Conservation (phyloP, 2,888 invertebrate genomes). For the Trachelus tabidus region DNA sequence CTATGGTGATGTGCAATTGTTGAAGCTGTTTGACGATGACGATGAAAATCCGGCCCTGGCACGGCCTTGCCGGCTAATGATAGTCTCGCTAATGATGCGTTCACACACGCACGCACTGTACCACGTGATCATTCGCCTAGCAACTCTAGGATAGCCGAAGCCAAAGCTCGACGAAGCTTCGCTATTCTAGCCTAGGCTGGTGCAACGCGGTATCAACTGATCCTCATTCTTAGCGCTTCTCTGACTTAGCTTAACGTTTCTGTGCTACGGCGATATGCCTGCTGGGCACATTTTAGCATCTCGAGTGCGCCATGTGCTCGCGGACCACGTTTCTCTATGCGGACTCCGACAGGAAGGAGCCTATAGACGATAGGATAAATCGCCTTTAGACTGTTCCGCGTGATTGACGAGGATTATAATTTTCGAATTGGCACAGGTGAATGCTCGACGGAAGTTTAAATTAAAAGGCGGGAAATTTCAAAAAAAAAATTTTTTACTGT, state of each 20-base stretch:
- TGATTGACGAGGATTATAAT: not conserved
- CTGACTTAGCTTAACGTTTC: not conserved
- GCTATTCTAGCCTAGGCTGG: slow-evolving; percentile 17
- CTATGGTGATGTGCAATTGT: not conserved
- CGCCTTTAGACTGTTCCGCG: not conserved
- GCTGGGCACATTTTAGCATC: not conserved
- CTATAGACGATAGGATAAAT: not conserved
- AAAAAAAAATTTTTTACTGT: no score
- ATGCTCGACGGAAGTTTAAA: not conserved
- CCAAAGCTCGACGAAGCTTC: slow-evolving; percentile 13
- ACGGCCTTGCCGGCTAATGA: slow-evolving; percentile 64
- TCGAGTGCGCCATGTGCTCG: not conserved
- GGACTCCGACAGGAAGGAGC: not conserved
- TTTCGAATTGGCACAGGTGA: no score
- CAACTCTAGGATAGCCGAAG: slow-evolving; percentile 34
- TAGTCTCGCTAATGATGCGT: slow-evolving; percentile 65
- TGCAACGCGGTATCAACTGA: not conserved
- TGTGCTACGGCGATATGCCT: not conserved
- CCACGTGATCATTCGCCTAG: slow-evolving; percentile 43
- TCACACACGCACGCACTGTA: slow-evolving; percentile 46
- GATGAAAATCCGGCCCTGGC: slow-evolving; percentile 48
- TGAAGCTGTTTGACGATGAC: slow-evolving; percentile 7
- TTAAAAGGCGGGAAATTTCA: not conserved
- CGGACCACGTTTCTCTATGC: not conserved
- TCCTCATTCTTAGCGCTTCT: not conserved